These are phyloP conservation scores for Casuarius casuarius DNA, from an alignment of 2,113 vertebrate species.

Conservation along the genomic window DNA sequence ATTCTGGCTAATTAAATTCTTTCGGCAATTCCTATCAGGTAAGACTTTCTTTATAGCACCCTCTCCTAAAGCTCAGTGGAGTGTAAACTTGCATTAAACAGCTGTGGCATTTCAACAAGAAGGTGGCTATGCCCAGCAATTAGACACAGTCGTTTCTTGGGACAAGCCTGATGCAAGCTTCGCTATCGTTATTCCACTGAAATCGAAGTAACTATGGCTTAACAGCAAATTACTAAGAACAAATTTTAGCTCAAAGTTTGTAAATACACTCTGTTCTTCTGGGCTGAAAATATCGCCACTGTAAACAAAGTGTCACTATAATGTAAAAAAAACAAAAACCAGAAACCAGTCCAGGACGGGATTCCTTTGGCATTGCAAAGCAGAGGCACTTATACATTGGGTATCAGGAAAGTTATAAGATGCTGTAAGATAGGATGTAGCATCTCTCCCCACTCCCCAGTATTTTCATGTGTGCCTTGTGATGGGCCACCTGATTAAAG, in stretches of 20 bases:
- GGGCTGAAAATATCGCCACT: neutral
- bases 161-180: neutral
- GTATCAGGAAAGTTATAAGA: neutral
- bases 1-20: neutral
- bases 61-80: fast-evolving
- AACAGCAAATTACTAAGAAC: neutral
- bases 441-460: neutral
- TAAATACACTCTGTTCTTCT: neutral
- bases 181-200: neutral
- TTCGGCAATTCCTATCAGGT: neutral
- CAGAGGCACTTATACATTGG: neutral
- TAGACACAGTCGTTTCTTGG: fast-evolving
- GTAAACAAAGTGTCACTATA: neutral
- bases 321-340: too few relatives aligned
- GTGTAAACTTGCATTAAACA: neutral
- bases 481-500: neutral
- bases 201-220: neutral
- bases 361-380: neutral
- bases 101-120: neutral
- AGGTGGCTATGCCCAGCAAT: neutral
- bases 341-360: fast-evolving
- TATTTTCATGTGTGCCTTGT: neutral
- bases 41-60: neutral
- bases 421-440: neutral
- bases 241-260: neutral